Evolutionary conservation across 2,113 vertebrate species (phyloP).

Genomic region (Charina bottae): DNA sequence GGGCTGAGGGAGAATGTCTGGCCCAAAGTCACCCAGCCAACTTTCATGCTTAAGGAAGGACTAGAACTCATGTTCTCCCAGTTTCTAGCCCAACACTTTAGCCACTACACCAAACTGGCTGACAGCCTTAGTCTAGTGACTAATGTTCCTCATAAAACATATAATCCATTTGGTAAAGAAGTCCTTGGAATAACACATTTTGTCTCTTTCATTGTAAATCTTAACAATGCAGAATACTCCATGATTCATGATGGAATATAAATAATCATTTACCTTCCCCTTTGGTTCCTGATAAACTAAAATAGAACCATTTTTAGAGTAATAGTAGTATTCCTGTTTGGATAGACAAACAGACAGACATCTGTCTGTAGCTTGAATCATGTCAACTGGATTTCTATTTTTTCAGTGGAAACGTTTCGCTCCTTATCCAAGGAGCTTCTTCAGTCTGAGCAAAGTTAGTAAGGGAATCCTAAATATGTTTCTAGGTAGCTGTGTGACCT

Average conservation of each 20-base stretch:
- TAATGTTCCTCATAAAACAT: constrained; percentile 60
- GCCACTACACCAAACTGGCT: constrained; percentile 40
- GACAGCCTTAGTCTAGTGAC: constrained; percentile 43
- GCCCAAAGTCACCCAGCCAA: too few relatives aligned
- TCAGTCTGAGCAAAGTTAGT: too few relatives aligned
- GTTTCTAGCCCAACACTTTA: too few relatives aligned
- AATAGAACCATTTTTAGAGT: constrained; percentile 73
- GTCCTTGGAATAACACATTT: constrained; percentile 62
- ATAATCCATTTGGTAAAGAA: constrained; percentile 47
- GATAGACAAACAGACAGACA: constrained; percentile 60
- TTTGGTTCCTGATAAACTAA: constrained; percentile 76
- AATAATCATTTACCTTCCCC: constrained; percentile 73
- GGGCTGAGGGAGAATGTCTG: too few relatives aligned
- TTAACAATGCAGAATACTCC: constrained; percentile 55
- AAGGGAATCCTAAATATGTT: too few relatives aligned
- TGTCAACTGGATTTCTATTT: too few relatives aligned
- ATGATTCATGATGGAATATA: constrained; percentile 49
- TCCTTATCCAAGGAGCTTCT: too few relatives aligned
- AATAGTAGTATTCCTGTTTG: constrained; percentile 70
- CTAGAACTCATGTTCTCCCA: too few relatives aligned
- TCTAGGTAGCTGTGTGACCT: too few relatives aligned
- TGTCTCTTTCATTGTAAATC: constrained; percentile 68
- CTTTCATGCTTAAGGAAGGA: too few relatives aligned
- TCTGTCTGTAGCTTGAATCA: too few relatives aligned
- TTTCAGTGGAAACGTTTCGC: too few relatives aligned